Evolutionary conservation across 2,113 vertebrate genomes (phyloP), one percentile per base, ranked within the genome.

Genomic region (Ploceus nigricollis): DNA sequence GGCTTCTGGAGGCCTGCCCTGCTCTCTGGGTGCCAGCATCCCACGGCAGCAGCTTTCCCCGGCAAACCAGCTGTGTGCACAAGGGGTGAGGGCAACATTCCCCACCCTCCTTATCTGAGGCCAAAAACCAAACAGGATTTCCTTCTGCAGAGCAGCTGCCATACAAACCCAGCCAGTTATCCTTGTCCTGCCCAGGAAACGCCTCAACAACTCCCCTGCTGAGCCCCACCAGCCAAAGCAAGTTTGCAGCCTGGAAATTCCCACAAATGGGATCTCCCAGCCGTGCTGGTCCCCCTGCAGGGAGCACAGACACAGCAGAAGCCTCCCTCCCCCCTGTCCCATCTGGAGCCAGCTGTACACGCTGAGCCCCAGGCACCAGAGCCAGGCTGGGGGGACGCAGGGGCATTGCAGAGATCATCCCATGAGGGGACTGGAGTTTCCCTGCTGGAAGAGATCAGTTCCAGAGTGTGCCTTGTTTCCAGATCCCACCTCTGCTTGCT

Each of bases 71-170:
- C 42, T 80, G 54, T 16, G 22, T 37, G 45, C 81, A 66, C 7
- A 37, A 35, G 48, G 6, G 7, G 42, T 7, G 22, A 69, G 53
- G 24, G 22, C 10, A 82, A 45, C 37, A 5, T 33, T 71, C 48
- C 10, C 65, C 84, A 75, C 51, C 42, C 87, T 75, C 65, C 70
- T 95, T 97, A 96, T 95, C 95, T 56, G 58, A 65, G 64, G 69
- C 64, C 31, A 17, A 73, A 73, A 22, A 47, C 68, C 16, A 33
- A 82, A 63, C 53, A 83, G 12, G 7, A 56, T 18, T 93, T 97
- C 96, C 96, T 87, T 60, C 50, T 37, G 63, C 50, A 56, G 11
- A 76, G 37, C 6, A 0, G 66, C 65, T 11, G 13, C 63, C 31
- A 1, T 2, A 68, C 11, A 21, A 73, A 27, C 71, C 16, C 82